phyloP scores from a whole-genome alignment of 2,113 vertebrate species.

The Syrrhaptes paradoxus region DNA sequence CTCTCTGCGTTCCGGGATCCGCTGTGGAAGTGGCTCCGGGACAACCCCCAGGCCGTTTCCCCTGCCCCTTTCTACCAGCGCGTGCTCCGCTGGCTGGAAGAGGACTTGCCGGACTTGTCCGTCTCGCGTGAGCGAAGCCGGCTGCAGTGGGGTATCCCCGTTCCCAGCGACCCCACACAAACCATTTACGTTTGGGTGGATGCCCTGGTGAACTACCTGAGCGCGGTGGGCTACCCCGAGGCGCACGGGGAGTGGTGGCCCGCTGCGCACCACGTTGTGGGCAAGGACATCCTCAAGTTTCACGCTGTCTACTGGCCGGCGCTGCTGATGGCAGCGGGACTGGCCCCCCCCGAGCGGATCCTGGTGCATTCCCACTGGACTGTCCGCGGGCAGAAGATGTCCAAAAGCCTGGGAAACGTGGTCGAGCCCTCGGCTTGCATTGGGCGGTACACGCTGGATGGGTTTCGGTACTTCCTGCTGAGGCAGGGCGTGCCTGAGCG shows the following conservation, averaged over 20 bases:
- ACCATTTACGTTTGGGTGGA: constrained; percentile 97
- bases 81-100: constrained; percentile 85
- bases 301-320: constrained; percentile 96
- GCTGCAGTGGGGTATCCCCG: constrained; percentile 91
- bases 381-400: constrained; percentile 92
- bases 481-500: constrained; percentile 90
- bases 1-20: constrained; percentile 82
- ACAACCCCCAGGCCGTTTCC: constrained; percentile 74
- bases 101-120: constrained; percentile 89
- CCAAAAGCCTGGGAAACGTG: constrained; percentile 94
- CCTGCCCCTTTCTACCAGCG: constrained; percentile 81
- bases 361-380: constrained; percentile 97
- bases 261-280: constrained; percentile 80
- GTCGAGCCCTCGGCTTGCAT: constrained; percentile 82
- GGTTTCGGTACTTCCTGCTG: constrained; percentile 93
- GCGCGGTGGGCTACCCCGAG: constrained; percentile 86
- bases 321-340: constrained; percentile 86
- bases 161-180: constrained; percentile 85
- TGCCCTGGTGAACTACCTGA: constrained; percentile 94
- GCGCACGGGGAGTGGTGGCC: constrained; percentile 81
- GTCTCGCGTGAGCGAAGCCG: constrained; percentile 89
- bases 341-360: constrained; percentile 83
- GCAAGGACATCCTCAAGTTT: constrained; percentile 97
- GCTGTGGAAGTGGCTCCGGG: constrained; percentile 82
- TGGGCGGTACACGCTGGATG: constrained; percentile 82